Base-by-base conservation (phyloP, 2,797 vertebrate species). In the Thripadectes ignobilis region DNA sequence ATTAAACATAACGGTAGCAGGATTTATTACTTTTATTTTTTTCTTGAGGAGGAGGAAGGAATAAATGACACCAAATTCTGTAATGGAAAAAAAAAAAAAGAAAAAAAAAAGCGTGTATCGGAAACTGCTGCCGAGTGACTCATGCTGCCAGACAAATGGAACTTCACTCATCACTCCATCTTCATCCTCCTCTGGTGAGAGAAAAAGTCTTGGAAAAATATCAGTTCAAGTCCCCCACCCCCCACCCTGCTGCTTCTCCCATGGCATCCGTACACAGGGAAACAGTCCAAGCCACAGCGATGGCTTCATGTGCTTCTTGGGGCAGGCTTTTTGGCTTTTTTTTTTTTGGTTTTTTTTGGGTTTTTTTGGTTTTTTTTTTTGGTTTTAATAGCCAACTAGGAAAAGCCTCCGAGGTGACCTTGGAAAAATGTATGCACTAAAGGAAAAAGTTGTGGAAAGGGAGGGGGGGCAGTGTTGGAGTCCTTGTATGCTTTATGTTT, bases 91-190 rank as follows among this genome's bases (percentile, higher is more conserved):
- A 91, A 89, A 77, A 39, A 91, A 89, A 77, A 77, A 91, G 5
- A 2, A 5, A 52, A 32, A 38, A 79, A 89, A 94, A 85, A 83
- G 58, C 72, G 72, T 95, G 89, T 88, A 77, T 97, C 88, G 95
- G 96, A 97, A 98, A 97, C 88, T 95, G 96, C 95, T 92, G 78
- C 90, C 68, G 92, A 89, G 85, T 98, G 97, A 98, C 93, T 98
- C 97, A 97, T 49, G 66, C 79, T 65, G 45, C 92, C 57, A 93
- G 94, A 97, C 94, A 97, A 97, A 97, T n/a, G 95, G 96, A 96
- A 97, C 90, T 91, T 97, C 97, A 95, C 97, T 97, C 98, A 96
- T 97, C 96, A 93, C 96, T 96, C 97, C 85, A 93, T 95, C 97
- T 97, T 97, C 93, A 96, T 97, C 97, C 95, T 97, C 73, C 85